Base-by-base conservation (phyloP, 2,888 invertebrate species). In the Anthrax anthrax region DNA sequence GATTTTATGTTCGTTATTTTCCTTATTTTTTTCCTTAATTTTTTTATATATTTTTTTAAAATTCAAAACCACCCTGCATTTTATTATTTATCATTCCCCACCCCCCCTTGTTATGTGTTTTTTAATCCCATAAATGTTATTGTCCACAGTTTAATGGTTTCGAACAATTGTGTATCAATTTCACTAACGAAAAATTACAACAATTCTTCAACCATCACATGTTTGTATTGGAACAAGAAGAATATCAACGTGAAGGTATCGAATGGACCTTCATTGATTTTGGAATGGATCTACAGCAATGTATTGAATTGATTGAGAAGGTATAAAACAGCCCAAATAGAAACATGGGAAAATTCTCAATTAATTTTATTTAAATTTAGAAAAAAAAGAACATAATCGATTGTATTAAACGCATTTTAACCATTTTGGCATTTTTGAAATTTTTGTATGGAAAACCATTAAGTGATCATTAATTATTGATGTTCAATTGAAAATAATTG, bases 191-290 rank as follows among this genome's bases (percentile, higher is more conserved):
- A 76, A 85, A 88, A 70, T 77, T 90, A 63, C 89, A 90, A 74
- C 89, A 90, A 73, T 90, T 89, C 79, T 90, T 90, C 81, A 89
- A 89, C 72, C 88, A 89, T 68, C 83, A 90, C 76, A 90, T 90
- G 89, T 89, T 89, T 72, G 86, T 90, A 57, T 77, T 90, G 66
- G 89, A 89, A 75, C 89, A 89, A 78, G 89, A 90, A 74, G 88
- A 89, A 70, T 90, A 89, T 73, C 82, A 86, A 68, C 78, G 80
- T 59, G 89, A 90, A 73, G 88, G 88, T 67, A 88, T 90, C 73
- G 80, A 85, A 67, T 90, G 89, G 89, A 80, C 81, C 63, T 90
- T 90, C 74, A 89, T 90, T 71, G 89, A 89, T 76, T 89, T 89
- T 72, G 89, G 89, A 72, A 84, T 90, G 81, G 89, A 89, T 72